These are phyloP conservation scores for Aurelia aurita DNA, from an alignment of 30 jellyfish, hydroid and myxozoan genomes.

Conservation along the genomic window DNA sequence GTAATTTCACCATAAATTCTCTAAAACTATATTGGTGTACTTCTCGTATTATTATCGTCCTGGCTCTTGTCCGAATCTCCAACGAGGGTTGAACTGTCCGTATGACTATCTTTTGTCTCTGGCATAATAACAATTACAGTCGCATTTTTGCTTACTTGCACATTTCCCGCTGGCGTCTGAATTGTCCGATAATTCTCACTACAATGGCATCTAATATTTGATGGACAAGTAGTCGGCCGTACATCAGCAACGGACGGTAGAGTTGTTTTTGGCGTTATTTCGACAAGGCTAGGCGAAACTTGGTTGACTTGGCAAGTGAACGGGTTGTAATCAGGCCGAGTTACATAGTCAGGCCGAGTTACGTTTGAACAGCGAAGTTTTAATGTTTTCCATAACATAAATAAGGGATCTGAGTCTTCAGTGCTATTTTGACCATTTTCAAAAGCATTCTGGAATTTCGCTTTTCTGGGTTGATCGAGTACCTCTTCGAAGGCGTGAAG, in stretches of 20 bases:
- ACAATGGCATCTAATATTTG: slow-evolving; percentile 2
- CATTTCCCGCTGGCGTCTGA: slow-evolving; percentile 57
- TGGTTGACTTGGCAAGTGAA: slow-evolving; percentile 12
- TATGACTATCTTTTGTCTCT: slow-evolving; percentile 12
- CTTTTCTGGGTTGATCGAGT: slow-evolving; percentile 27
- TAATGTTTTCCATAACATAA: slow-evolving; percentile 29
- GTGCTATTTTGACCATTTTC: slow-evolving; percentile 4
- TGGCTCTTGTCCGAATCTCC: slow-evolving; percentile 2
- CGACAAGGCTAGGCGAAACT: slow-evolving; percentile 44
- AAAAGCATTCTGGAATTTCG: slow-evolving; percentile 37
- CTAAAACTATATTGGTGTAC: slow-evolving; percentile 10
- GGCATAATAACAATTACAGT: slow-evolving; percentile 65
- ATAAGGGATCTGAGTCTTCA: slow-evolving; percentile 33
- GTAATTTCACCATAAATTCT: not conserved
- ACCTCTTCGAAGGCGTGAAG: slow-evolving; percentile 48
- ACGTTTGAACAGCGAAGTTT: slow-evolving; percentile 4
- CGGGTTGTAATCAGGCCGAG: not conserved
- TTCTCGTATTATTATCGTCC: not conserved
- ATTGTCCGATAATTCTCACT: slow-evolving; percentile 44
- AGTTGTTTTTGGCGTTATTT: slow-evolving; percentile 18
- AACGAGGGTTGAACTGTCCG: slow-evolving; percentile 7
- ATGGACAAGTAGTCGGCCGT: not conserved
- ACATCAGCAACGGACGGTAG: not conserved
- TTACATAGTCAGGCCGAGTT: not conserved
- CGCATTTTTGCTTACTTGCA: slow-evolving; percentile 40